These are phyloP conservation scores for Gracilinanus agilis DNA, from an alignment of 2,113 vertebrate genomes.

Conservation along the genomic window DNA sequence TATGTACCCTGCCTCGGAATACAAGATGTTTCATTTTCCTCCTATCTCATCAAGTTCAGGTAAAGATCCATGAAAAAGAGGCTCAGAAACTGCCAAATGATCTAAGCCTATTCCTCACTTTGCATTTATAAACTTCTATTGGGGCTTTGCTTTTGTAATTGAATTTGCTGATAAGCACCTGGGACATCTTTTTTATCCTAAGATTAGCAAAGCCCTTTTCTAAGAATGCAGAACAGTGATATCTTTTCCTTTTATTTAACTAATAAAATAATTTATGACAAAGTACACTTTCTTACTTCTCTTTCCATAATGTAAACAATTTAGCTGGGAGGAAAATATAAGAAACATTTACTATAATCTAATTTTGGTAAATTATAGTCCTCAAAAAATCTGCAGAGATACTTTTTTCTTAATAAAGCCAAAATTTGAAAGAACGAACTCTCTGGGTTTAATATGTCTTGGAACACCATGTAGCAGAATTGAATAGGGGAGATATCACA, in stretches of 20 bases:
- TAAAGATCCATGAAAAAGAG: conserved; percentile 73
- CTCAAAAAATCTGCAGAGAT: background rate
- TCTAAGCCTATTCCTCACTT: conserved; percentile 71
- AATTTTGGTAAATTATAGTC: conserved; percentile 52
- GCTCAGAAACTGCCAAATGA: conserved; percentile 45
- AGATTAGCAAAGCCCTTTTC: conserved; percentile 68
- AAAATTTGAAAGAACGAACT: conserved; percentile 16
- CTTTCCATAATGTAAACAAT: conserved; percentile 28
- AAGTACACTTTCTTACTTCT: conserved; percentile 55
- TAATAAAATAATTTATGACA: conserved; percentile 69
- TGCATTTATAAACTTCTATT: conserved; percentile 73
- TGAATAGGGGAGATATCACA: background rate
- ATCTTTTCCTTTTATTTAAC: conserved; percentile 65
- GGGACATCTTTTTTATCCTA: conserved; percentile 71
- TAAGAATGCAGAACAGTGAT: conserved; percentile 64
- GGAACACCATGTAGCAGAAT: background rate
- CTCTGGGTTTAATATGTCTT: background rate
- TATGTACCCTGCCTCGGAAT: conserved; percentile 73
- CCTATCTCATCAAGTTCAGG: conserved; percentile 75
- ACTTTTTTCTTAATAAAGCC: conserved; percentile 20
- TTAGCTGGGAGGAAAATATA: conserved; percentile 45
- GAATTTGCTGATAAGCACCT: conserved; percentile 82
- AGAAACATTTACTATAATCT: background rate
- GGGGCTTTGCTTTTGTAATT: conserved; percentile 78
- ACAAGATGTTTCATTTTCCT: conserved; percentile 77